Conservation (phyloP, 1,140 invertebrate species). For the Trialeurodes vaporariorum region DNA sequence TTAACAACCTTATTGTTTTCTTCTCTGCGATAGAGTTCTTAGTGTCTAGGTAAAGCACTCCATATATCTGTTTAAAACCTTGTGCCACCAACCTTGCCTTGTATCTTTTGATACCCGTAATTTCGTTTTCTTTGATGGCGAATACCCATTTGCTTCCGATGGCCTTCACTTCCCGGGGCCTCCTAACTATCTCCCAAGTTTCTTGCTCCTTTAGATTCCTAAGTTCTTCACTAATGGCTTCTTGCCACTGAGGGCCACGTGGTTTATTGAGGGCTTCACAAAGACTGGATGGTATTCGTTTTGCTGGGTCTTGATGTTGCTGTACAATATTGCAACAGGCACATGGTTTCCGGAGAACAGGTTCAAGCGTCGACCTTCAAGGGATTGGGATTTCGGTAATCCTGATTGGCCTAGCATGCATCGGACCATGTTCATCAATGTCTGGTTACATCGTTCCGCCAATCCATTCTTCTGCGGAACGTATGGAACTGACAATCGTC, state of each 20-base stretch:
- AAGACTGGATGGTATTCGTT: too few species aligned
- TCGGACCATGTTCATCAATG: not conserved
- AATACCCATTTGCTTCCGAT: slow-evolving; percentile 30
- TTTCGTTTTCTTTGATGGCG: slow-evolving; percentile 9
- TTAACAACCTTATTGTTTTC: not conserved
- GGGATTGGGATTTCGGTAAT: too few species aligned
- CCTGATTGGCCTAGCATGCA: not conserved
- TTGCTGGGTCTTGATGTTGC: too few species aligned
- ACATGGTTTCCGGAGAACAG: too few species aligned
- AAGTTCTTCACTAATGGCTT: slow-evolving; percentile 18
- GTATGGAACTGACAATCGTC: not conserved
- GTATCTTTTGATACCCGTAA: slow-evolving; percentile 20
- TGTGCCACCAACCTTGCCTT: slow-evolving; percentile 12
- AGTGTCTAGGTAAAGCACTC: slow-evolving; percentile 31
- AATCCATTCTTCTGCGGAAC: not conserved
- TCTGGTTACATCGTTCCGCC: not conserved
- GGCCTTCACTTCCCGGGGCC: slow-evolving; percentile 25
- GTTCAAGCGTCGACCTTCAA: too few species aligned
- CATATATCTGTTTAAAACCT: slow-evolving; percentile 15
- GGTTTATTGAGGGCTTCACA: not conserved
- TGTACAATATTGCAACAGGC: too few species aligned
- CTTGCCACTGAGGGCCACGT: not conserved
- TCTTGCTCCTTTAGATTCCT: slow-evolving; percentile 19
- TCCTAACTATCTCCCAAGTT: slow-evolving; percentile 31
- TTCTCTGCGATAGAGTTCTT: slow-evolving; percentile 16